Conservation (phyloP, 1,140 invertebrate species). For the Colletes latitarsis region DNA sequence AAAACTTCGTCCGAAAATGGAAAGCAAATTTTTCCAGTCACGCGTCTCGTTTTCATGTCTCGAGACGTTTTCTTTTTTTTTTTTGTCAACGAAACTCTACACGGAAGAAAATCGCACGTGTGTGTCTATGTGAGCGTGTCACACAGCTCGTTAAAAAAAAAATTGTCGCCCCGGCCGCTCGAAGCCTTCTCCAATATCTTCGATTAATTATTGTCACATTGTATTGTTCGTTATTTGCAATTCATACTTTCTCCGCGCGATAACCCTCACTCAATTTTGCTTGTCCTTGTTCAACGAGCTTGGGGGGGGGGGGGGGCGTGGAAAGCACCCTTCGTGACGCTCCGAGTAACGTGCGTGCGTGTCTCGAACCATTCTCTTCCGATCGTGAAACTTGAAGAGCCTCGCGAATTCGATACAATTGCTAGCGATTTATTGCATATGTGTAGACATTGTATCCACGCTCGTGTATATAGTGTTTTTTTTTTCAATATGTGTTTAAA, state of each 20-base stretch:
- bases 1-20: background rate
- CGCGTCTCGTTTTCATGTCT: background rate
- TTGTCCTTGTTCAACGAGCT: background rate
- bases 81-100: background rate
- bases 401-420: conserved; percentile 10
- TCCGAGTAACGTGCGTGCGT: background rate
- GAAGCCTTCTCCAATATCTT: conserved; percentile 26
- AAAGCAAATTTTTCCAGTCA: background rate
- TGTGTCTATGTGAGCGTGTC: background rate
- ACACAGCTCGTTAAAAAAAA: background rate
- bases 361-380: background rate
- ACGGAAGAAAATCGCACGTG: background rate
- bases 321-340: background rate
- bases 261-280: background rate
- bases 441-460: background rate
- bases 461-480: background rate
- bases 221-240: conserved; percentile 51
- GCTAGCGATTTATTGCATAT: background rate
- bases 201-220: conserved; percentile 61
- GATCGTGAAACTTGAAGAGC: background rate
- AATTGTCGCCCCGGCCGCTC: conserved; percentile 12
- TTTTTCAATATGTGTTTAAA: conserved; percentile 24
- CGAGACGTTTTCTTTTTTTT: background rate
- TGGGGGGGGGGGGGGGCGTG: background rate
- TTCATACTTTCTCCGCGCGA: background rate